A percentile compares a stretch with the other conserved stretches of the same genome.
phyloP scores from a whole-genome alignment of 1,140 invertebrate genomes.

The Cyphomyrmex costatus region DNA sequence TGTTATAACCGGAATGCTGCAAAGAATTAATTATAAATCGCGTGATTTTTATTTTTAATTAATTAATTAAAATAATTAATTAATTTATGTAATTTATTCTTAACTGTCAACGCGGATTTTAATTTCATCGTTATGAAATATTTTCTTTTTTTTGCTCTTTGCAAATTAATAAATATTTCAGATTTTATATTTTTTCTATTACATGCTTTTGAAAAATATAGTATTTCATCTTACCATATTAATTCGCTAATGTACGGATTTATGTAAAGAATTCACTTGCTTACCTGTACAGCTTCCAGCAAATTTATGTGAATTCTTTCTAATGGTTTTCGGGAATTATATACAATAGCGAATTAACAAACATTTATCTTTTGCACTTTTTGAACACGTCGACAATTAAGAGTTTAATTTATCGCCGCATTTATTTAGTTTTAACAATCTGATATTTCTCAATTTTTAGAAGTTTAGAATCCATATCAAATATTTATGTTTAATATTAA shows the following conservation, averaged over 20 bases:
- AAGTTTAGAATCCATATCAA: not conserved
- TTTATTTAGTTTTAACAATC: slow-evolving; percentile 12
- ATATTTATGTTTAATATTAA: not conserved
- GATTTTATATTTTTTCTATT: not conserved
- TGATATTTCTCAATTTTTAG: not conserved
- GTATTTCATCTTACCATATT: not conserved
- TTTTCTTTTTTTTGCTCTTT: not conserved
- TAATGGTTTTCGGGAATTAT: not conserved
- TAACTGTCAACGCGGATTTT: not conserved
- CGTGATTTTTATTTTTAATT: not conserved
- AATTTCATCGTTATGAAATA: not conserved
- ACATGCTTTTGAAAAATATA: not conserved
- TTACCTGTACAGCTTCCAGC: slow-evolving; percentile 44
- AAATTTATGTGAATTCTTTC: slow-evolving; percentile 38
- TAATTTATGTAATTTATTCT: no score
- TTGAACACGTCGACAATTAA: not conserved
- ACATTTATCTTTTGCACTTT: not conserved
- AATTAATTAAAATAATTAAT: no score
- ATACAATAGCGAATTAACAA: slow-evolving; percentile 34
- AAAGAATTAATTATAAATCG: slow-evolving; percentile 19
- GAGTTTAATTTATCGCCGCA: slow-evolving; percentile 26
- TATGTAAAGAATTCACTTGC: slow-evolving; percentile 46
- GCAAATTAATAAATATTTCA: not conserved
- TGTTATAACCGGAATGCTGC: not conserved
- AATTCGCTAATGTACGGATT: slow-evolving; percentile 9